Evolutionary conservation across 1,140 invertebrate genomes (phyloP), one percentile per base, ranked within the genome.

Genomic region (Paraescarpia echinospica): DNA sequence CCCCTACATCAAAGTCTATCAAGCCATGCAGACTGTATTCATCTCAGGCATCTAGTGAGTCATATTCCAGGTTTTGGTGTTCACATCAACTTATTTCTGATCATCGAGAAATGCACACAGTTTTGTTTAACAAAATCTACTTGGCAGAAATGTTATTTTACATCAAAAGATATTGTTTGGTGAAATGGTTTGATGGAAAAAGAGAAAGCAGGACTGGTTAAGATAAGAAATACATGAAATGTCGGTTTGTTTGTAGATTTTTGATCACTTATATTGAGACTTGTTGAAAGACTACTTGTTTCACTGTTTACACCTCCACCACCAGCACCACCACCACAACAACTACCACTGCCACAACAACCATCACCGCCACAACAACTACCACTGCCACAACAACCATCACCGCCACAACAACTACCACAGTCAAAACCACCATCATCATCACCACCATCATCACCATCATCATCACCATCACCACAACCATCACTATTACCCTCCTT

Each of bases 1-100:
- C 93, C 97, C 98, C 35, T 98, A 98, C 96, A 97, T 97, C 92
- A 97, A 97, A 94, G 98, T 99, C 95, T 97, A 97, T 95, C 97
- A 97, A 95, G 98, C 98, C 93, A 98, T 98, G 95, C 97, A 97
- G 89, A 98, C 98, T 48, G 97, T 99, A 92, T 98, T 98, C 95
- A 98, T 98, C 0, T 98, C 98, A 93, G 97, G 97, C 77, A 96
- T 98, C 35, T 98, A 98, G 97, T 97, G 97, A 96, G 97, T 98
- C 88, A 96, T 48, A 22, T 35, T 77, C 59, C 12, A 8, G 92
- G 51, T 22, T 77, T 51, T 18, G 18, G 27, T 77, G 59, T 77
- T 90, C n/a, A 34, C 8, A 12, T 34, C 12, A 12, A 91, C 41
- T 34, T 91, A 1, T 91, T 91, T 91, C 31, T 91, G 31, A 34